These are phyloP conservation scores for Campopleginae sp. DNA, from an alignment of 2,888 invertebrate genomes.

Conservation along the genomic window DNA sequence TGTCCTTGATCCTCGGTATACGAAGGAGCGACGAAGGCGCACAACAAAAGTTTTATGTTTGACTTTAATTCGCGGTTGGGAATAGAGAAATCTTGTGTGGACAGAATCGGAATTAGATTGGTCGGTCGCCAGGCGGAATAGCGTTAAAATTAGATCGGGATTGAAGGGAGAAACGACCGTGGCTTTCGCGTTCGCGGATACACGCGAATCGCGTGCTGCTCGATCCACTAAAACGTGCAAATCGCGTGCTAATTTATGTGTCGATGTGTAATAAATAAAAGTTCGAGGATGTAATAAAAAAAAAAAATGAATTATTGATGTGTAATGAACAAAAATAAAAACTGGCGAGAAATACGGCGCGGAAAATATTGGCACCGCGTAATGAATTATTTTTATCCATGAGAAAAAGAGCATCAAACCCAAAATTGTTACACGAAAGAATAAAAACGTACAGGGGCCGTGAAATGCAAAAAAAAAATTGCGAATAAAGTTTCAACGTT, in stretches of 20 bases:
- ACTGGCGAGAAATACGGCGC: background rate
- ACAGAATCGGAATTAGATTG: constrained; percentile 72
- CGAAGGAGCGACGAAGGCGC: background rate
- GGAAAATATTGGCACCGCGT: background rate
- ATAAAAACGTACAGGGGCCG: background rate
- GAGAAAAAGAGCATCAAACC: background rate
- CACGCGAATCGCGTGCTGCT: constrained; percentile 30
- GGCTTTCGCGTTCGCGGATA: constrained; percentile 48
- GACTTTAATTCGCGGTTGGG: constrained; percentile 7
- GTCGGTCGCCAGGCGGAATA: constrained; percentile 76
- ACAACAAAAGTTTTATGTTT: background rate
- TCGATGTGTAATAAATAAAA: background rate
- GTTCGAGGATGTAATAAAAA: constrained; percentile 1
- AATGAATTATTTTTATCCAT: background rate
- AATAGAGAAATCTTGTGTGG: constrained; percentile 59
- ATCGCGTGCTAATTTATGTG: constrained; percentile 17
- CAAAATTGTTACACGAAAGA: background rate
- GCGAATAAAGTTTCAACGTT: background rate
- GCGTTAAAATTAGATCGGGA: constrained; percentile 78
- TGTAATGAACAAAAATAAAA: background rate
- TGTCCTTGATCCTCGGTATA: constrained; percentile 16
- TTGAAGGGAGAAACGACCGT: constrained; percentile 53
- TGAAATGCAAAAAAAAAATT: background rate
- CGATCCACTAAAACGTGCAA: constrained; percentile 16
- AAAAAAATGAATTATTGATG: background rate